Base-by-base conservation (phyloP, 2,113 vertebrate genomes). In the Chionodraco myersi region DNA sequence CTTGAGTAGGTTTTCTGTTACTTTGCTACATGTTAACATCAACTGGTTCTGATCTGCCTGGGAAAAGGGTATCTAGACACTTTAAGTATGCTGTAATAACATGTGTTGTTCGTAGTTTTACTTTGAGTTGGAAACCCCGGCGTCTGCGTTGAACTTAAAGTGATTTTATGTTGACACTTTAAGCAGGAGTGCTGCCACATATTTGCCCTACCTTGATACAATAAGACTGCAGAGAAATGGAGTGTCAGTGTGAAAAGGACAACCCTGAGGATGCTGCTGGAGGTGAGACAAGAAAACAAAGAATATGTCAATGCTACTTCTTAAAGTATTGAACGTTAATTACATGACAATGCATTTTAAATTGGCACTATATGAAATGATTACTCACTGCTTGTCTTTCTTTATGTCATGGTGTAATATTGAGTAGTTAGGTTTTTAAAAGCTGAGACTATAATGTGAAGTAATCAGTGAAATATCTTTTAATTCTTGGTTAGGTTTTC, bases 191-290 rank as follows among this genome's bases (percentile, higher is more conserved):
- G 30, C 26, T 53, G 15, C 12, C 5, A 3, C 26, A 10, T 60
- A 12, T 36, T 53, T 7, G 52, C 4, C 2, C 6, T 63, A 3
- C 26, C 2, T 61, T 72, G 0, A 80, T 15, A 21, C 10, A 4
- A 70, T 51, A 5, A 49, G 45, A 11, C 62, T 41, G 21, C 3
- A 30, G 30, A 72, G 57, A 73, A 73, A 94, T 94, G 94, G 92
- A 91, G 71, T 94, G 93, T 78, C 84, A 83, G 21, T 94, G 93
- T 72, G 84, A 86, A 13, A 58, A 59, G 3, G 68, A 84, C 52
- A 64, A 30, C 26, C 41, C 65, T 48, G 85, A 88, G 6, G 78
- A 87, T 72, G 83, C 60, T 47, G 65, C 36, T 47, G 36, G 84
- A 66, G 92, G 92, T 93, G 58, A 82, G 82, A 65, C 1, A 3